Conservation (phyloP, 2,888 invertebrate species). For the Phaedon cochleariae region DNA sequence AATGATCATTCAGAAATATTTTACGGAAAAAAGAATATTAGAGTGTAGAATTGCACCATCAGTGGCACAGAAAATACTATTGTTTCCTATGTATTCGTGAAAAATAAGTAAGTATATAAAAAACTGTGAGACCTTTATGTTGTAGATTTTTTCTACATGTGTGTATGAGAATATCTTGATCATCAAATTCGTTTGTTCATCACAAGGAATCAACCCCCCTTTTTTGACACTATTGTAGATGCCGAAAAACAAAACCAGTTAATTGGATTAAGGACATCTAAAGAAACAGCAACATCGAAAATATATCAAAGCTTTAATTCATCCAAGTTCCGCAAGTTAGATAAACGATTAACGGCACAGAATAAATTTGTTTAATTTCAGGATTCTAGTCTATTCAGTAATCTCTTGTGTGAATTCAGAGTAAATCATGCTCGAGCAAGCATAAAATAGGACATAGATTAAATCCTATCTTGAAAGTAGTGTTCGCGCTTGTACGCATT, state of each 20-base stretch:
- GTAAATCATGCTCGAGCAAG: constrained; percentile 65
- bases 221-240: background rate
- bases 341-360: constrained; percentile 15
- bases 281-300: background rate
- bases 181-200: too few relatives aligned
- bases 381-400: constrained; percentile 53
- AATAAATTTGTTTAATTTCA: constrained; percentile 22
- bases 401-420: constrained; percentile 63
- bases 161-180: too few relatives aligned
- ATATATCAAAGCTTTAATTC: background rate
- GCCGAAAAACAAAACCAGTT: too few relatives aligned
- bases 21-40: too few relatives aligned
- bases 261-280: background rate
- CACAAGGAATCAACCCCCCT: background rate
- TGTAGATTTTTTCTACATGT: too few relatives aligned
- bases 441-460: constrained; percentile 68
- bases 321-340: background rate
- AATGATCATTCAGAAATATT: too few relatives aligned
- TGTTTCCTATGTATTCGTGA: too few relatives aligned
- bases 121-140: too few relatives aligned
- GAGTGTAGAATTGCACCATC: too few relatives aligned
- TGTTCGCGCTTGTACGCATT: constrained; percentile 47
- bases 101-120: too few relatives aligned
- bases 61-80: too few relatives aligned
- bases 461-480: constrained; percentile 62